These are phyloP conservation scores for Drosophila lacicola DNA, from an alignment of 2,888 invertebrate genomes.

Conservation along the genomic window DNA sequence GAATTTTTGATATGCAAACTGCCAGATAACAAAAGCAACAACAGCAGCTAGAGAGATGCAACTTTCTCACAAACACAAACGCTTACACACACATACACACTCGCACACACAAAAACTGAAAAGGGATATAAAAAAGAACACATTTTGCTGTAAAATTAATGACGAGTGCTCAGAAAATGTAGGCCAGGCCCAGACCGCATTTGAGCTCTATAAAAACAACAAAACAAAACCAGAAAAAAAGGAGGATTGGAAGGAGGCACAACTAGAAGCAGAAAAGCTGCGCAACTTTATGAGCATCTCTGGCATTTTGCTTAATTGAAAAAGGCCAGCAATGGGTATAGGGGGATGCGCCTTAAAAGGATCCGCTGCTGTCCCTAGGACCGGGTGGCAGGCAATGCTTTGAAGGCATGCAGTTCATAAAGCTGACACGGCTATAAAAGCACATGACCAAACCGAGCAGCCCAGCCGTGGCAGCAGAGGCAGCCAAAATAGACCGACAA, in stretches of 20 bases:
- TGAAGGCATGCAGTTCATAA: conserved; percentile 73
- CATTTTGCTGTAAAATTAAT: conserved; percentile 69
- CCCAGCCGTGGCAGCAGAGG: conserved; percentile 7
- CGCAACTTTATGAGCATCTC: conserved; percentile 68
- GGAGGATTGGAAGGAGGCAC: conserved; percentile 1
- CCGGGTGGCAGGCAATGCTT: conserved; percentile 27
- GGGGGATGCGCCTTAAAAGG: conserved; percentile 67
- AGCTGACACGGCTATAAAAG: conserved; percentile 76
- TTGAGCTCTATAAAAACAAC: conserved; percentile 28
- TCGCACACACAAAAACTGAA: conserved; percentile 11
- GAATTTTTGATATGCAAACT: conserved; percentile 66
- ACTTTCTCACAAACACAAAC: conserved; percentile 43
- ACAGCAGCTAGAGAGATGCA: conserved; percentile 30
- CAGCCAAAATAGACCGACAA: conserved; percentile 66
- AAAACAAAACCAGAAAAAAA: conserved; percentile 2
- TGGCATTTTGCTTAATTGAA: conserved; percentile 77
- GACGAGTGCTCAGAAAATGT: conserved; percentile 66
- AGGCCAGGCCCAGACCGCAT: conserved; percentile 64
- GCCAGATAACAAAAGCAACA: conserved; percentile 33
- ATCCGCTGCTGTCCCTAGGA: conserved; percentile 67
- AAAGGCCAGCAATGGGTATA: conserved; percentile 57
- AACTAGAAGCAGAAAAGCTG: conserved; percentile 33
- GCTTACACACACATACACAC: conserved; percentile 4
- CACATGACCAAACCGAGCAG: conserved; percentile 70
- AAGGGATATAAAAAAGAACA: conserved; percentile 45